Percentiles rank a stretch among this genome's conserved stretches.
Evolutionary conservation across 2,797 vertebrate species (phyloP).

Genomic region (Parotocinclus haroldoi): DNA sequence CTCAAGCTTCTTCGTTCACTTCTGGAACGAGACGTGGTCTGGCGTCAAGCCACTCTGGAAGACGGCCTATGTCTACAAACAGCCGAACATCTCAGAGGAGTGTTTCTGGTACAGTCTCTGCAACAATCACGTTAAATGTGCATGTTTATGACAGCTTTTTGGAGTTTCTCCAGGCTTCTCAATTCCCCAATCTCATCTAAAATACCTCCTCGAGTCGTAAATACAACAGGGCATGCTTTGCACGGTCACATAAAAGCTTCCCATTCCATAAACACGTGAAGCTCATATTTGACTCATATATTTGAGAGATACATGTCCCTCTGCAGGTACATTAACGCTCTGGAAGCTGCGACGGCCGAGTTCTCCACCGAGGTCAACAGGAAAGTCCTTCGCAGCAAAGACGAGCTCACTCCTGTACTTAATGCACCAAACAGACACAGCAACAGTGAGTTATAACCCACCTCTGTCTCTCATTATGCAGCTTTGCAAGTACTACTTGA

Average conservation of each 20-base stretch:
- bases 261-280: too few species aligned
- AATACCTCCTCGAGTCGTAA: too few species aligned
- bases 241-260: too few species aligned
- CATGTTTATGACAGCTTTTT: too few species aligned
- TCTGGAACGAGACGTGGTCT: conserved; percentile 63
- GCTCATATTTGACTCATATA: too few species aligned
- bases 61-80: conserved; percentile 83
- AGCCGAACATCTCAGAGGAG: conserved; percentile 67
- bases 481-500: too few species aligned
- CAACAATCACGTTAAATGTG: too few species aligned
- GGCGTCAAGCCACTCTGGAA: conserved; percentile 66
- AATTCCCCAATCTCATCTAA: too few species aligned
- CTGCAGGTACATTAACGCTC: conserved; percentile 86
- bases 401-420: conserved; percentile 12
- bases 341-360: conserved; percentile 76
- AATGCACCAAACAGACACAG: conserved; percentile 53
- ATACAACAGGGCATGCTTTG: too few species aligned
- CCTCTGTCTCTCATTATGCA: too few species aligned
- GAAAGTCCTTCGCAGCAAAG: conserved; percentile 55
- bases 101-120: conserved; percentile 90
- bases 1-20: conserved; percentile 73
- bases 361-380: conserved; percentile 65
- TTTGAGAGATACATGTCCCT: neutral
- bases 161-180: too few species aligned
- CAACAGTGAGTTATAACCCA: conserved; percentile 62